Percentiles rank a stretch among this genome's conserved stretches.
These are phyloP conservation scores for Lasius fuliginosus DNA, from an alignment of 2,888 invertebrate species.

Conservation along the genomic window DNA sequence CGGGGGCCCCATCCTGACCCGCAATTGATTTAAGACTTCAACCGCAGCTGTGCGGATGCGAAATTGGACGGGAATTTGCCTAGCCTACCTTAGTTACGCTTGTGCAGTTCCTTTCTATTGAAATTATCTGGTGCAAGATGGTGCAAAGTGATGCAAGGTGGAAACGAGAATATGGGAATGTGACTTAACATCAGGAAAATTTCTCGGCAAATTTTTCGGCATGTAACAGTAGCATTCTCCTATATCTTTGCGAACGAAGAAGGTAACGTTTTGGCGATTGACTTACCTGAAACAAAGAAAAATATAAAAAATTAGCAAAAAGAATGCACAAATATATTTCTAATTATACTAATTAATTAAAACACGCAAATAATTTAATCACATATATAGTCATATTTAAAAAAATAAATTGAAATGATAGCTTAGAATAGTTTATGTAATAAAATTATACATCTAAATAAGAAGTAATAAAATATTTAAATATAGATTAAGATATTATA, in stretches of 20 bases:
- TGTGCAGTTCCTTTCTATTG: slow-evolving; percentile 34
- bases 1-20: slow-evolving; percentile 24
- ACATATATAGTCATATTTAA: neutral
- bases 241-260: neutral
- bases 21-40: slow-evolving; percentile 84
- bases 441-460: neutral
- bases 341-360: slow-evolving; percentile 3
- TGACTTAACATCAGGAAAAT: neutral
- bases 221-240: neutral
- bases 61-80: slow-evolving; percentile 80
- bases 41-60: slow-evolving; percentile 79
- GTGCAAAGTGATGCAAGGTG: neutral
- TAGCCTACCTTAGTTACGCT: slow-evolving; percentile 68
- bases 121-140: neutral
- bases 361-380: neutral
- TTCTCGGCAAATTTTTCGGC: neutral
- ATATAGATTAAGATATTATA: neutral
- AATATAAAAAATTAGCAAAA: slow-evolving; percentile 22
- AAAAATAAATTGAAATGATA: neutral
- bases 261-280: slow-evolving; percentile 3
- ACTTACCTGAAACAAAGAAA: slow-evolving; percentile 75
- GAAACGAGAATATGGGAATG: slow-evolving; percentile 12
- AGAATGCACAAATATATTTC: neutral
- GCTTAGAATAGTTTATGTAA: neutral
- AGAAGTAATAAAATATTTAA: neutral